Evolutionary conservation across 2,888 invertebrate species (phyloP).

Genomic region (Cephalotes varians): DNA sequence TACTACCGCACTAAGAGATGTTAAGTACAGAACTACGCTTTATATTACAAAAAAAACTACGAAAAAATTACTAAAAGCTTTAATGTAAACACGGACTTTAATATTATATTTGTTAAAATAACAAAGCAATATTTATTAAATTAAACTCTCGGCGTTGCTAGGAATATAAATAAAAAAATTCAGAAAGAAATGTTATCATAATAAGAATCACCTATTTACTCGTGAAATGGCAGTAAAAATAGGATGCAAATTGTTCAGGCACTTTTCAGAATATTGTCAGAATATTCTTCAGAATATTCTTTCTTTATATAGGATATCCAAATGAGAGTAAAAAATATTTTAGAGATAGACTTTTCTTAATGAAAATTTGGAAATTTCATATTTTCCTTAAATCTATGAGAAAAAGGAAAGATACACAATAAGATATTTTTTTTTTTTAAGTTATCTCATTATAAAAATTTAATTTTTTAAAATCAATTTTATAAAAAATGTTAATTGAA

Average conservation of each 20-base stretch:
- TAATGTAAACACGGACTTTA: not conserved
- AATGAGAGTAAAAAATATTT: not conserved
- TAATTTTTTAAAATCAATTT: not conserved
- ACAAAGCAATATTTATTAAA: not conserved
- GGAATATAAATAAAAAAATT: conserved; percentile 30
- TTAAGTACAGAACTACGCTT: conserved; percentile 17
- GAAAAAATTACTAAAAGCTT: conserved; percentile 12
- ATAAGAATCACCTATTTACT: not conserved
- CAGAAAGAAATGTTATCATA: not conserved
- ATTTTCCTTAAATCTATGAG: not conserved
- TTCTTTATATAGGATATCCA: not conserved
- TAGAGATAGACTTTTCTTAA: not conserved
- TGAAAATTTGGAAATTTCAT: not conserved
- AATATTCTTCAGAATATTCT: too few species aligned
- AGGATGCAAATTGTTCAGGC: not conserved
- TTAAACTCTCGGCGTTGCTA: not conserved
- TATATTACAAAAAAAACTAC: too few species aligned
- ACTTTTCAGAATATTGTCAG: not conserved
- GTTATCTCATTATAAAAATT: not conserved
- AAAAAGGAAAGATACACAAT: not conserved
- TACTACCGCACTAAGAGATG: not conserved
- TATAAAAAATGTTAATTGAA: conserved; percentile 8
- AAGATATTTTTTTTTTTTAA: not conserved
- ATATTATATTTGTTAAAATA: not conserved
- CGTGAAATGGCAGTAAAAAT: conserved; percentile 29